Base-by-base conservation (phyloP, 2,113 vertebrate genomes). In the Sturnus vulgaris region DNA sequence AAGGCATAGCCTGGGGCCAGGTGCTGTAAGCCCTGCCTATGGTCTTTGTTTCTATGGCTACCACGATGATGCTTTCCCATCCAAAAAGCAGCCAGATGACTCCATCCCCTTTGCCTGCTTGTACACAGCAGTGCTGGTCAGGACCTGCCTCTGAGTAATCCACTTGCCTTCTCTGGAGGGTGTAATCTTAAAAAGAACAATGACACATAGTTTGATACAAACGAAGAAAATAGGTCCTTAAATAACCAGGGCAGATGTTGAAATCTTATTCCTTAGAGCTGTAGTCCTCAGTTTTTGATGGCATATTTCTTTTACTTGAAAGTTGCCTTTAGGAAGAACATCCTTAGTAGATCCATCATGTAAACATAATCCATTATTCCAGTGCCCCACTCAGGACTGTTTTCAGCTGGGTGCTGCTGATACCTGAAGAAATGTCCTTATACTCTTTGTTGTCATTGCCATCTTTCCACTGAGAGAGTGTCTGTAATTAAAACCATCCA, bases 111-210 rank as follows among this genome's bases (percentile, higher is more conserved):
- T 46, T 61, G n/a, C 46, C 37, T 82, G 88, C 66, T 78, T 33
- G 66, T 49, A 12, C 57, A 15, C 15, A 71, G 31, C 40, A n/a
- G 5, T 10, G 18, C 90, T 47, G 65, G 92, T 73, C 53, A 31
- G 75, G 70, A 86, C 92, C 60, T 92, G 88, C 65, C 61, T 57
- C 72, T 86, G 57, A 93, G 86, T 93, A 92, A 95, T 86, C n/a
- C 53, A 31, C 31, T 64, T 56, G 60, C 18, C 35, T 90, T 73
- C 80, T 77, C 88, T 49, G 44, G 61, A 92, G 35, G 63, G 27
- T 71, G 66, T 55, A 10, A 5, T 42, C 77, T 66, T 75, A 47
- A 72, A 76, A 86, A 80, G 37, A 52, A 14, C 30, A 86, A 31
- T 82, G 64, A 68, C 31, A 44, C 49, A 20, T 37, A 7, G 12